Evolutionary conservation across 2,888 invertebrate species (phyloP), one percentile per base, ranked within the genome.

Genomic region (Hyposoter didymator): DNA sequence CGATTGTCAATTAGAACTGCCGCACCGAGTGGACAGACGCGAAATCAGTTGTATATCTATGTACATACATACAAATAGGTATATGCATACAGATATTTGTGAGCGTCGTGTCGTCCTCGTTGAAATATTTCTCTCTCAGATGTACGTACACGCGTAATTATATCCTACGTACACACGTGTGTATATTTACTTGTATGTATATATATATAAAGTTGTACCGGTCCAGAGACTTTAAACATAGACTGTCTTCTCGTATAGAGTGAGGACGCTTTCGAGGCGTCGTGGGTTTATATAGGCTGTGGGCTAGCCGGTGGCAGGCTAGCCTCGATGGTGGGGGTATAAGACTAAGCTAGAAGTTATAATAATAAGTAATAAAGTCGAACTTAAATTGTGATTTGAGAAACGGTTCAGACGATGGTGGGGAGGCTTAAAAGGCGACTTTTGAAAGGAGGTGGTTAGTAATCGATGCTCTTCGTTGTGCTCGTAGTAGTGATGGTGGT

Each of bases 231-330:
- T 90, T 91, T 89, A 89, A 89, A 91, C 92, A 91, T 92, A 91
- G 90, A 91, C 91, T 89, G 90, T 90, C 90, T 91, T 90, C 92
- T 90, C 90, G 90, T 92, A 90, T 92, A 90, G 92, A 93, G 90
- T 93, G 93, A 91, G 91, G 91, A 91, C 90, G 91, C 90, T 91
- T 90, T 91, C 90, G 91, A 90, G 88, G 89, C 90, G 90, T 87
- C 90, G 89, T 88, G 91, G 90, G 92, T 91, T 93, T 93, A 93
- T 93, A 93, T 93, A 93, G 92, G 90, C 90, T 90, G 85, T 85
- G 92, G 89, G 91, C 90, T 91, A 92, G 90, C 89, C 84, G 90
- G 88, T 82, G 82, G 82, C 85, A 80, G 78, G 85, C 85, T 83
- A 79, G 75, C 81, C 67, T 72, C 69, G 84, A 69, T 87, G 88